Base-by-base conservation (phyloP, 2,888 invertebrate genomes). In the Drosophila diplacantha region DNA sequence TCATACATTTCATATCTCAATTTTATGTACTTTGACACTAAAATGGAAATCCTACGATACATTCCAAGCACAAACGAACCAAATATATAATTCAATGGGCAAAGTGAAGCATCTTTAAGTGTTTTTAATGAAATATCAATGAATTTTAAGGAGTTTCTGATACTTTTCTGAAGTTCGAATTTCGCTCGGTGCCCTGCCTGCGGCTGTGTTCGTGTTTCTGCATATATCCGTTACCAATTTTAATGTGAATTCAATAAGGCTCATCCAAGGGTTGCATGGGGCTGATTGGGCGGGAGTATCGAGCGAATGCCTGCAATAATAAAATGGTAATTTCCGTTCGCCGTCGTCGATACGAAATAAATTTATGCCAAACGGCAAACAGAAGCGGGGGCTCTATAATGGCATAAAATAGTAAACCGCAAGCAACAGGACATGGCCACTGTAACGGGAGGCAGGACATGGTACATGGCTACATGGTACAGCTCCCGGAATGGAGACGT, bases 291-390 rank as follows among this genome's bases (percentile, higher is more conserved):
- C 26, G 29, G 52, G 18, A 31, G 41, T 14, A 14, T 38, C 52
- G 55, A 37, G 38, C 37, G 38, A 61, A 38, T 53, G 78, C 55
- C 67, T 71, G 70, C 78, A 83, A 73, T 83, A 83, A 80, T 80
- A 80, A 80, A 80, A 80, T 80, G 83, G 75, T 78, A 83, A 80
- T 80, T 80, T 80, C 79, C 78, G 79, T 74, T 68, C 63, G 58
- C 59, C 51, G 46, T 49, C 67, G 41, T 64, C 71, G 74, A 61
- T 61, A 24, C 49, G 71, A 74, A 76, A 78, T 75, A 80, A 82
- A 80, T 82, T 76, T 72, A 73, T 73, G 73, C 75, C 78, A 74
- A 70, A 67, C 69, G 71, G 69, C 71, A 74, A 61, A 73, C 63
- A 72, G 69, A 70, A 70, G 12, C 31, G 71, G 71, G 63, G 64